A percentile compares a stretch with the other conserved stretches of the same genome.
Conservation (phyloP, 1,140 invertebrate species). For the Eurosta solidaginis region DNA sequence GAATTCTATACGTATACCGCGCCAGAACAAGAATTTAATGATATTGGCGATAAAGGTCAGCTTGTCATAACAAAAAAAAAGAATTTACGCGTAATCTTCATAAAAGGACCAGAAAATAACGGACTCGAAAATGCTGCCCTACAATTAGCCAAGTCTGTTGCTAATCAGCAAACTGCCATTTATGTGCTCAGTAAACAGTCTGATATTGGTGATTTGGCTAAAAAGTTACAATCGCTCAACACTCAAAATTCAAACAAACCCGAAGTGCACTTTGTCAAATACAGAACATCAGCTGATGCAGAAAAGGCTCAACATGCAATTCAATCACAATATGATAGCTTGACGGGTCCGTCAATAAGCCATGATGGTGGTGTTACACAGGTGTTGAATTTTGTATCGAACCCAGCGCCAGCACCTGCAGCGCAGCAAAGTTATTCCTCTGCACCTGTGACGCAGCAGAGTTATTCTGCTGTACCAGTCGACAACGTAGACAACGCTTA, state of each 20-base stretch:
- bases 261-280: conserved; percentile 53
- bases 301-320: conserved; percentile 50
- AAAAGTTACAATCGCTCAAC: conserved; percentile 43
- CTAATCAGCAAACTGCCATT: conserved; percentile 50
- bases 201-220: conserved; percentile 47
- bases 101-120: conserved; percentile 52
- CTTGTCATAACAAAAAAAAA: conserved; percentile 42
- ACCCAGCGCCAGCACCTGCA: neutral
- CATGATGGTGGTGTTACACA: conserved; percentile 49
- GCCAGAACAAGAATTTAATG: conserved; percentile 47
- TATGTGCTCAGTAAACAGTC: conserved; percentile 53
- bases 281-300: conserved; percentile 51
- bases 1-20: conserved; percentile 48
- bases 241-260: conserved; percentile 45
- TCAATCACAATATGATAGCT: conserved; percentile 45
- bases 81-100: conserved; percentile 49
- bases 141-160: conserved; percentile 47
- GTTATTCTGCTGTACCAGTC: neutral
- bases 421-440: neutral
- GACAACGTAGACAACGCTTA: neutral
- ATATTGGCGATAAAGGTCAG: conserved; percentile 39
- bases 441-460: neutral
- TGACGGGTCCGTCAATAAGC: conserved; percentile 40
- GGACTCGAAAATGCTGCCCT: conserved; percentile 48
- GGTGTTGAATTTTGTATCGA: conserved; percentile 49